These are phyloP conservation scores for Salminus brasiliensis DNA, from an alignment of 2,113 vertebrate species.

Conservation along the genomic window DNA sequence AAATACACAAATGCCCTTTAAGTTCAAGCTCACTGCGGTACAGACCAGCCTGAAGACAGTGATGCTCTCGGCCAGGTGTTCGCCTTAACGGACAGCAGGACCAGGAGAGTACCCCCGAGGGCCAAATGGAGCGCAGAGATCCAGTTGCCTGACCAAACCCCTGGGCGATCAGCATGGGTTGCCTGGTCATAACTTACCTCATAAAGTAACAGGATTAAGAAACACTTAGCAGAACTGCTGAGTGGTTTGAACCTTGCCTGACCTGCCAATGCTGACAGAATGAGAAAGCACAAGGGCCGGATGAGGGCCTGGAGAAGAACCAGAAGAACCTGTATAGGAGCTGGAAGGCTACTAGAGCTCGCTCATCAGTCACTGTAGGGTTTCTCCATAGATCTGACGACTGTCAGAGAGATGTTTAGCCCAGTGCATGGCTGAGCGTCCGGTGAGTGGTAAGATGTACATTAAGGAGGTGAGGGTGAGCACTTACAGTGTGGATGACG, in stretches of 20 bases:
- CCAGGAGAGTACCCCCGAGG: neutral
- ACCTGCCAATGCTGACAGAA: conserved; percentile 45
- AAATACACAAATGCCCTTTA: neutral
- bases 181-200: conserved; percentile 36
- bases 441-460: neutral
- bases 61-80: neutral
- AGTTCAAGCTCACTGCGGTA: conserved; percentile 43
- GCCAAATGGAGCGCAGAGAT: neutral
- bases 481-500: neutral
- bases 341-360: neutral
- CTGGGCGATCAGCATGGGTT: conserved; percentile 18
- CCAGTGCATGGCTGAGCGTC: neutral
- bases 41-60: conserved; percentile 24
- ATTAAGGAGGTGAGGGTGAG: neutral
- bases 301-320: conserved; percentile 31
- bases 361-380: neutral
- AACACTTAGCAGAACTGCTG: conserved; percentile 46
- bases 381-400: neutral
- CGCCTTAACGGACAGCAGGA: conserved; percentile 44
- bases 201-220: conserved; percentile 53
- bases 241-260: conserved; percentile 36
- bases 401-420: neutral
- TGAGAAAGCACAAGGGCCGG: conserved; percentile 32
- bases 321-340: conserved; percentile 13
- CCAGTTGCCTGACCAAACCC: conserved; percentile 39